These are phyloP conservation scores for Linyphia triangularis DNA, from an alignment of 2,888 invertebrate species.

Conservation along the genomic window DNA sequence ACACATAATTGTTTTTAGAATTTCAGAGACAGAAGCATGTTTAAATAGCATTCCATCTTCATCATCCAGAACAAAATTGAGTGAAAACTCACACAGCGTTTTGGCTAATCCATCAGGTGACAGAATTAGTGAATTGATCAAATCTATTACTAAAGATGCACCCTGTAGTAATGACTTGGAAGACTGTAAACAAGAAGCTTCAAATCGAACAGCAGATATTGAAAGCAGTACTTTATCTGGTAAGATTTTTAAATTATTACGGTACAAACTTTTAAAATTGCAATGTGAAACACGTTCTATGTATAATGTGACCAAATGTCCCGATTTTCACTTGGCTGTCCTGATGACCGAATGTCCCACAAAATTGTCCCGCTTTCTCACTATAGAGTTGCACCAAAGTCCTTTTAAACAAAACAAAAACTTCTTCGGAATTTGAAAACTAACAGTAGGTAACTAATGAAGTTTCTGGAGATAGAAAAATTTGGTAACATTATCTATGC, in stretches of 20 bases:
- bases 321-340: no score
- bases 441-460: no score
- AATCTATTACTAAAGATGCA: slow-evolving; percentile 63
- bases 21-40: slow-evolving; percentile 16
- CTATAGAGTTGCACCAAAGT: no score
- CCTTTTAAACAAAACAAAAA: no score
- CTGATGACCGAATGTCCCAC: no score
- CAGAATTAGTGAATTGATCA: slow-evolving; percentile 65
- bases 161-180: slow-evolving; percentile 10
- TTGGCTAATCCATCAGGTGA: slow-evolving; percentile 30
- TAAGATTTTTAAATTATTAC: background rate
- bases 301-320: no score
- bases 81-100: slow-evolving; percentile 1
- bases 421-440: no score
- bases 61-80: background rate
- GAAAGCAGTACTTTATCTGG: slow-evolving; percentile 39
- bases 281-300: no score
- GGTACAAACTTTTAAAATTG: no score
- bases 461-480: no score
- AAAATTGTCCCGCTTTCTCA: no score
- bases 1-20: background rate
- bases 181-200: slow-evolving; percentile 22
- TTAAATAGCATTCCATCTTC: background rate
- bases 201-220: slow-evolving; percentile 2
- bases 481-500: no score